Conservation (phyloP, 2,888 invertebrate genomes). For the Dinocampus coccinellae region DNA sequence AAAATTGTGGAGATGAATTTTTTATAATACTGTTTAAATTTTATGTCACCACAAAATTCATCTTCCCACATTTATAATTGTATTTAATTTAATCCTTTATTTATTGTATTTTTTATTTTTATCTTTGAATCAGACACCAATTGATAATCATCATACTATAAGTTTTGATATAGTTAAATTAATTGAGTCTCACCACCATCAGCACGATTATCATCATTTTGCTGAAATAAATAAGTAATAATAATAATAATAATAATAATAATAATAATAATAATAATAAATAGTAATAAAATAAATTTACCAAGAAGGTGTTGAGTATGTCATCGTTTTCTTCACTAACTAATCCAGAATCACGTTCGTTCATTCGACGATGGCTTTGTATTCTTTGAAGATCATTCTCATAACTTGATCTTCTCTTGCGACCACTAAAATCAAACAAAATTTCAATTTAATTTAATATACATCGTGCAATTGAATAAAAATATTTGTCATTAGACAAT, state of each 20-base stretch:
- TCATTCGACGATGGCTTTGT: slow-evolving; percentile 47
- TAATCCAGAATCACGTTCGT: slow-evolving; percentile 46
- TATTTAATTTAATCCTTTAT: neutral
- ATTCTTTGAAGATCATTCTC: slow-evolving; percentile 47
- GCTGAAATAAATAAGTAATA: slow-evolving; percentile 45
- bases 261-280: neutral
- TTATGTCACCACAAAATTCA: slow-evolving; percentile 38
- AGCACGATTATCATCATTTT: slow-evolving; percentile 47
- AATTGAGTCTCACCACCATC: slow-evolving; percentile 46
- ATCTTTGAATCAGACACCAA: slow-evolving; percentile 12
- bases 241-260: no score
- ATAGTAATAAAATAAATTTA: slow-evolving; percentile 31
- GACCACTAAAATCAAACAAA: slow-evolving; percentile 55
- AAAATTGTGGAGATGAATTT: slow-evolving; percentile 50
- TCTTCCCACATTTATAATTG: neutral
- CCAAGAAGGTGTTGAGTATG: slow-evolving; percentile 41
- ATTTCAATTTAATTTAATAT: neutral
- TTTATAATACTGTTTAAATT: slow-evolving; percentile 55
- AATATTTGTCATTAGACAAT: neutral
- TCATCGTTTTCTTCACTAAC: slow-evolving; percentile 44
- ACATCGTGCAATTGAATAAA: neutral
- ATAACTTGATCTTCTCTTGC: slow-evolving; percentile 60
- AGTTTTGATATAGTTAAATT: slow-evolving; percentile 44
- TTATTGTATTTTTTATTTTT: slow-evolving; percentile 6
- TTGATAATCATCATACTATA: slow-evolving; percentile 33